Evolutionary conservation across 2,888 invertebrate species (phyloP).

Genomic region (Magallana nippona): DNA sequence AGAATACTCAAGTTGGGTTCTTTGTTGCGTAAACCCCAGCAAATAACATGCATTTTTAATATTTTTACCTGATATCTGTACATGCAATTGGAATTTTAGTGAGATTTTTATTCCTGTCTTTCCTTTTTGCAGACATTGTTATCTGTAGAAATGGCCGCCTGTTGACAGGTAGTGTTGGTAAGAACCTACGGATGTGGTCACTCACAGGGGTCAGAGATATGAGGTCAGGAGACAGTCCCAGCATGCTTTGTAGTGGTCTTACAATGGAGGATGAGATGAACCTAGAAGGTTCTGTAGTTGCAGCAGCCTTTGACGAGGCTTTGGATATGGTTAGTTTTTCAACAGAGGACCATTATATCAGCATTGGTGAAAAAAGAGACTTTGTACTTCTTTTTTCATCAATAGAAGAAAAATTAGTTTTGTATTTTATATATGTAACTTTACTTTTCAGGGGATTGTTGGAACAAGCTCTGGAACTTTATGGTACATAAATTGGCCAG

Average conservation of each 20-base stretch:
- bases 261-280: conserved; percentile 79
- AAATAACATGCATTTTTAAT: neutral
- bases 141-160: conserved; percentile 69
- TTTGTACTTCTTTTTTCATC: too few species aligned
- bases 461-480: conserved; percentile 78
- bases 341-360: neutral
- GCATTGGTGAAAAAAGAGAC: neutral
- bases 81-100: neutral
- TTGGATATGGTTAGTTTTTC: conserved; percentile 75
- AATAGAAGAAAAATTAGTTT: too few species aligned
- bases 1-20: too few species aligned
- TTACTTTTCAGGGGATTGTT: conserved; percentile 75
- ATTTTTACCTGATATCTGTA: too few species aligned
- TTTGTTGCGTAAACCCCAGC: neutral
- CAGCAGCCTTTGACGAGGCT: conserved; percentile 77
- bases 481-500: conserved; percentile 80
- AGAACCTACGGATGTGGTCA: conserved; percentile 76
- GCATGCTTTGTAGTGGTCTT: conserved; percentile 66
- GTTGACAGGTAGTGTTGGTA: conserved; percentile 73
- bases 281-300: conserved; percentile 74
- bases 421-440: neutral
- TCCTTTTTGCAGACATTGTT: conserved; percentile 63
- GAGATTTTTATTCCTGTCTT: neutral
- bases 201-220: conserved; percentile 72
- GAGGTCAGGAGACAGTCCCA: conserved; percentile 63